Conservation (phyloP, 2,113 vertebrate species). For the Hydropotes inermis region DNA sequence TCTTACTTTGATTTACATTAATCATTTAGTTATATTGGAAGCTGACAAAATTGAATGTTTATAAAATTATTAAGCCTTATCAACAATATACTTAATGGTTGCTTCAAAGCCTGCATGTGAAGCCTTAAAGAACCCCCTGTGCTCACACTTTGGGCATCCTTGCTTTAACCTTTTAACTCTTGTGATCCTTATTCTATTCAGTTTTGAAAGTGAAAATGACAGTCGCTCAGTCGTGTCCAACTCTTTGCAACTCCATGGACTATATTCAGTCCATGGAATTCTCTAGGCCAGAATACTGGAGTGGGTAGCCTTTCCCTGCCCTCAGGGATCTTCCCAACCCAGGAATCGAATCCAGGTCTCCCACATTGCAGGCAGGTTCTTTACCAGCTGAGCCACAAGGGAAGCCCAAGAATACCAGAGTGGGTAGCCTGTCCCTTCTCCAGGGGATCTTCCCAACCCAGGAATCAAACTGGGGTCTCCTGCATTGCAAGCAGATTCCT, state of each 20-base stretch:
- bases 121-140: neutral
- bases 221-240: neutral
- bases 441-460: neutral
- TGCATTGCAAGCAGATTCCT: neutral
- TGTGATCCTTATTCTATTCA: neutral
- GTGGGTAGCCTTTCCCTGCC: neutral
- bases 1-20: neutral
- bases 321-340: neutral
- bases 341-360: neutral
- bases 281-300: neutral
- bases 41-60: neutral
- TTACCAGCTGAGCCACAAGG: neutral
- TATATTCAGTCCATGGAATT: neutral
- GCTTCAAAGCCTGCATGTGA: neutral
- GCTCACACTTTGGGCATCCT: neutral
- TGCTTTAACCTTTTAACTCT: slow-evolving; percentile 9
- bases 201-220: neutral
- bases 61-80: neutral
- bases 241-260: neutral
- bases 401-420: neutral
- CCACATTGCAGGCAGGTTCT: neutral
- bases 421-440: neutral
- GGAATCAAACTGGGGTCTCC: neutral
- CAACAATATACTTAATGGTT: neutral
- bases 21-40: neutral